A percentile compares a stretch with the other conserved stretches of the same genome.
Conservation (phyloP, 2,113 vertebrate species). For the Siniperca chuatsi region DNA sequence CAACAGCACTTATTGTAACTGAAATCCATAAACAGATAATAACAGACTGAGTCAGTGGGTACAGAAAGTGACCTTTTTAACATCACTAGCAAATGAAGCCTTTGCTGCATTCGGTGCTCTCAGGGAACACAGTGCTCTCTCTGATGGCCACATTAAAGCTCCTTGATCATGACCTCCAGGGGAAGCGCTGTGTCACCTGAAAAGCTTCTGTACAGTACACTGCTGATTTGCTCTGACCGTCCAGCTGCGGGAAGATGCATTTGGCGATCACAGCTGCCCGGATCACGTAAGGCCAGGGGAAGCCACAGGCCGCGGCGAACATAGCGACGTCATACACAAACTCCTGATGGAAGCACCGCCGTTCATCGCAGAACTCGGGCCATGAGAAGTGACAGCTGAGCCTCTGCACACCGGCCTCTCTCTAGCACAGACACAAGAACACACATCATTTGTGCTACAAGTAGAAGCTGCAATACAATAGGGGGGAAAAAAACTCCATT, state of each 20-base stretch:
- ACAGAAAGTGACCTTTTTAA: neutral
- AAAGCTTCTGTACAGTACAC: neutral
- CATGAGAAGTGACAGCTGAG: conserved; percentile 74
- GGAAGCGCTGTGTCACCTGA: neutral
- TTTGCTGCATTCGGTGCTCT: neutral
- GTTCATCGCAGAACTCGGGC: conserved; percentile 66
- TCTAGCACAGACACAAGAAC: conserved; percentile 59
- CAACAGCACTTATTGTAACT: neutral
- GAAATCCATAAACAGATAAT: neutral
- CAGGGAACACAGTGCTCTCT: neutral
- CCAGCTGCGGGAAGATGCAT: conserved; percentile 69
- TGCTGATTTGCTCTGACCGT: conserved; percentile 53
- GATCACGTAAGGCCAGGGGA: conserved; percentile 68
- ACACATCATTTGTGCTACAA: neutral
- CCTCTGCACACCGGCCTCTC: conserved; percentile 59
- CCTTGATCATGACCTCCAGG: neutral
- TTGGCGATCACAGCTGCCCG: conserved; percentile 62
- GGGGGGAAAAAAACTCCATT: no score
- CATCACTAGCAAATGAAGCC: neutral
- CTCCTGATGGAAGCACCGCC: conserved; percentile 68
- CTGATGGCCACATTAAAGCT: neutral
- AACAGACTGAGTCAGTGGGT: neutral
- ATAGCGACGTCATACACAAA: conserved; percentile 73
- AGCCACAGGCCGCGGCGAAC: conserved; percentile 57
- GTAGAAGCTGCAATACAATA: no score